Evolutionary conservation across 2,888 invertebrate genomes (phyloP).

Genomic region (Sinentomon sp.): DNA sequence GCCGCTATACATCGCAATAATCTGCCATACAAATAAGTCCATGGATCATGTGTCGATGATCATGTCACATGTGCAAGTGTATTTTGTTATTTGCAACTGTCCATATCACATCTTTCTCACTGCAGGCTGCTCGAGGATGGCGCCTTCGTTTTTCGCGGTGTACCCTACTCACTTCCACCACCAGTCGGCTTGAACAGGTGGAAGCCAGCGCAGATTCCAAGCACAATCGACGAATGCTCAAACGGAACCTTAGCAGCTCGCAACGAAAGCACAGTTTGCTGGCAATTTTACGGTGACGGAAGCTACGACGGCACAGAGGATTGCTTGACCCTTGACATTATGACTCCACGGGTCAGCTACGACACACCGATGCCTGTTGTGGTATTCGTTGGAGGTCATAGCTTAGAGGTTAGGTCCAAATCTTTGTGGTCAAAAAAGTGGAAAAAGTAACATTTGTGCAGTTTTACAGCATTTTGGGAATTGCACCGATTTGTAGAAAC

Average conservation of each 20-base stretch:
- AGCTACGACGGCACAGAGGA: conserved; percentile 42
- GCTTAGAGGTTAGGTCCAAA: conserved; percentile 24
- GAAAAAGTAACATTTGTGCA: conserved; percentile 4
- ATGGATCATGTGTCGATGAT: too few relatives aligned
- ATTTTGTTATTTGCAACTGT: too few relatives aligned
- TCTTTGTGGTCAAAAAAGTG: conserved; percentile 6
- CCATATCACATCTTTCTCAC: conserved; percentile 9
- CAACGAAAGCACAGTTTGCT: conserved; percentile 33
- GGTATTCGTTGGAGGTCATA: conserved; percentile 49
- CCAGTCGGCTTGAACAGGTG: conserved; percentile 40
- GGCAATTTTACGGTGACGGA: conserved; percentile 38
- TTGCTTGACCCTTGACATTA: conserved; percentile 52
- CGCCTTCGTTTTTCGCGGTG: conserved; percentile 48
- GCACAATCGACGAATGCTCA: conserved; percentile 42
- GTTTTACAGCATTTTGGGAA: too few relatives aligned
- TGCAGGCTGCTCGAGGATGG: conserved; percentile 40
- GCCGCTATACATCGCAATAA: too few relatives aligned
- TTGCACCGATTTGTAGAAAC: too few relatives aligned
- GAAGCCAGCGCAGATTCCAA: conserved; percentile 34
- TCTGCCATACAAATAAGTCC: too few relatives aligned
- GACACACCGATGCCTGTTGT: conserved; percentile 52
- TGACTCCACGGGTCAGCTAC: conserved; percentile 50
- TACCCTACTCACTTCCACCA: conserved; percentile 50
- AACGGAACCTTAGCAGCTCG: conserved; percentile 40
- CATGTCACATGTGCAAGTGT: too few relatives aligned